Conservation (phyloP, 2,113 vertebrate species). For the Notiomystis cincta region DNA sequence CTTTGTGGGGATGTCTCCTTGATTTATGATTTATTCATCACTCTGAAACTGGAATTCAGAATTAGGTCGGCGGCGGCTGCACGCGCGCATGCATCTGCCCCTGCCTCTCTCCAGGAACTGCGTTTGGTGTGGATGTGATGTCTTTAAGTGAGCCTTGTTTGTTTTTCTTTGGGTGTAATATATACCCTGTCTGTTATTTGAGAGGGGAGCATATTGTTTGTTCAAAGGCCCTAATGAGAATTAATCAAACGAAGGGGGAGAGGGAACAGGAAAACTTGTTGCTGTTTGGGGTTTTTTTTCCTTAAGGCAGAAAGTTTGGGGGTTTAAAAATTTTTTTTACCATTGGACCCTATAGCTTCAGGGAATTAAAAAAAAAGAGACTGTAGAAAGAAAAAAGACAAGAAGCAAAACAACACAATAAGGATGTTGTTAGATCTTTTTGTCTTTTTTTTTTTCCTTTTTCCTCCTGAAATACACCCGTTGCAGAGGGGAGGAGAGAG, state of each 20-base stretch:
- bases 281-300: not conserved
- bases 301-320: not conserved
- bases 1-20: not conserved
- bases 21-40: not conserved
- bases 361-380: not conserved
- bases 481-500: conserved; percentile 24
- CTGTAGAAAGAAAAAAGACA: not conserved
- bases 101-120: conserved; percentile 52
- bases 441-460: not conserved
- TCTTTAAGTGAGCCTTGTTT: conserved; percentile 66
- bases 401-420: conserved; percentile 17
- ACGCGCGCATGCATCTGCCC: not conserved
- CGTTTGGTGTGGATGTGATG: conserved; percentile 27
- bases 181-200: conserved; percentile 64
- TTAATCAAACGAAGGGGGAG: conserved; percentile 35
- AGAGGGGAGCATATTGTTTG: conserved; percentile 69
- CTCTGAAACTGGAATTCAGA: not conserved
- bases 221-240: conserved; percentile 70
- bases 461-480: not conserved
- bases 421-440: conserved; percentile 56
- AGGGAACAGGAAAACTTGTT: not conserved
- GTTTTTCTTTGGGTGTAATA: conserved; percentile 68
- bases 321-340: not conserved
- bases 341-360: not conserved
- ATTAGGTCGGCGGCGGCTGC: not conserved